Evolutionary conservation across 2,888 invertebrate genomes (phyloP).

Genomic region (Cephalotes varians): DNA sequence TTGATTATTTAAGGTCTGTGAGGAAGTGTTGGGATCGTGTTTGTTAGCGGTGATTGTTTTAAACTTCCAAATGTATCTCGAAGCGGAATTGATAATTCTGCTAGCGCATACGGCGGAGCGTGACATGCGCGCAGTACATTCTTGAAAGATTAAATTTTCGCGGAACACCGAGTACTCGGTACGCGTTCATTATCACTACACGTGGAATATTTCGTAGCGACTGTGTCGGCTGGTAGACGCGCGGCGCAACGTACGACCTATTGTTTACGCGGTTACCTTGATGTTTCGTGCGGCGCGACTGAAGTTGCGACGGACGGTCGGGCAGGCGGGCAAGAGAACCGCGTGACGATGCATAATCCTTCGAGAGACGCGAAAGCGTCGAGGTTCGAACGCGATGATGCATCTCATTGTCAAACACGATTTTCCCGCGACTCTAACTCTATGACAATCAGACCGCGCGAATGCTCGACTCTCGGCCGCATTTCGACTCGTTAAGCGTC

Average conservation of each 20-base stretch:
- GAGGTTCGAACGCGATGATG: neutral
- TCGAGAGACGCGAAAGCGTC: neutral
- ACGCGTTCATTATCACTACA: neutral
- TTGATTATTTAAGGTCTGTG: too few relatives aligned
- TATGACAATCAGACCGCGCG: neutral
- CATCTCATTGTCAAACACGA: neutral
- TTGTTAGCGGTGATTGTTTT: too few relatives aligned
- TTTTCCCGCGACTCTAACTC: neutral
- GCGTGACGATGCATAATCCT: neutral
- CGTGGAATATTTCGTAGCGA: neutral
- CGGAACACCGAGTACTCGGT: neutral
- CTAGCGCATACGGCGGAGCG: neutral
- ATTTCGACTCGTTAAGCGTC: neutral
- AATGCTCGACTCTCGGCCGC: neutral
- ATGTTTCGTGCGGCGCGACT: neutral
- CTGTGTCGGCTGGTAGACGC: neutral
- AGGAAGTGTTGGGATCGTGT: too few relatives aligned
- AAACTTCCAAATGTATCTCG: neutral
- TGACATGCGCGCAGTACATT: neutral
- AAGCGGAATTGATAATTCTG: neutral
- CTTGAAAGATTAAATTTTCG: neutral
- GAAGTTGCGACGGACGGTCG: neutral
- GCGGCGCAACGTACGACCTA: neutral
- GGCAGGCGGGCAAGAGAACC: neutral
- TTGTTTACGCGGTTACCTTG: constrained; percentile 6